These are phyloP conservation scores for Dendropsophus ebraccatus DNA, from an alignment of 2,113 vertebrate species.

Conservation along the genomic window DNA sequence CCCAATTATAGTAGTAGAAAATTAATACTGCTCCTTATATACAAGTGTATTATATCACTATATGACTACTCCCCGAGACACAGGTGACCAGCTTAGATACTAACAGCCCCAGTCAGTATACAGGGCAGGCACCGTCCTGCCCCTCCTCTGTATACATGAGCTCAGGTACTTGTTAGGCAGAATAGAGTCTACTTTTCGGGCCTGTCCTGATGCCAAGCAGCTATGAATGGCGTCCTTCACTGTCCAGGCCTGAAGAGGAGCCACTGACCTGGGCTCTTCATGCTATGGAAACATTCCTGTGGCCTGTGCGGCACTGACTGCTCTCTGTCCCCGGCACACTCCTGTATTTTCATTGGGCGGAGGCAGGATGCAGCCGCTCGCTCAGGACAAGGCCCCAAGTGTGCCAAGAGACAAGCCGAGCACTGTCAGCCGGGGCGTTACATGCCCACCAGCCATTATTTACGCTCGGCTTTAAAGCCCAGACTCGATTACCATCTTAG, in stretches of 20 bases:
- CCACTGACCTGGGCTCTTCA: constrained; percentile 13
- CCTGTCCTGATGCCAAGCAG: not conserved
- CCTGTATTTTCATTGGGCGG: constrained; percentile 34
- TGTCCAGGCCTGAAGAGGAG: constrained; percentile 6
- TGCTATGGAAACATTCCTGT: constrained; percentile 48
- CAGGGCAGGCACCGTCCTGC: not conserved
- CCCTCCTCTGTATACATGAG: not conserved
- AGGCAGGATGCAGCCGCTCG: constrained; percentile 22
- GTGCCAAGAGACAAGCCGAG: constrained; percentile 28
- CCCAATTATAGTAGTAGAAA: too few species aligned
- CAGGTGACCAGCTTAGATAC: not conserved
- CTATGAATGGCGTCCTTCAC: constrained; percentile 20
- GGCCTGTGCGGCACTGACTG: constrained; percentile 28
- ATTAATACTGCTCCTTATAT: not conserved
- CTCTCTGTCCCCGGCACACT: constrained; percentile 20
- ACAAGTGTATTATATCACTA: not conserved
- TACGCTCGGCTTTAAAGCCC: not conserved
- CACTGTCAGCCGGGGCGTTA: constrained; percentile 26
- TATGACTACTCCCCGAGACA: too few species aligned
- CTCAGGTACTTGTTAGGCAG: not conserved
- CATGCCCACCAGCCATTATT: constrained; percentile 1
- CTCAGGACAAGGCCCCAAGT: constrained; percentile 41
- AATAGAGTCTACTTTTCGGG: not conserved
- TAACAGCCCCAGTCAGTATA: not conserved
- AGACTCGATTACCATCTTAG: not conserved